Evolutionary conservation across 1,140 invertebrate genomes (phyloP).

Genomic region (Drosophila trapezifrons): DNA sequence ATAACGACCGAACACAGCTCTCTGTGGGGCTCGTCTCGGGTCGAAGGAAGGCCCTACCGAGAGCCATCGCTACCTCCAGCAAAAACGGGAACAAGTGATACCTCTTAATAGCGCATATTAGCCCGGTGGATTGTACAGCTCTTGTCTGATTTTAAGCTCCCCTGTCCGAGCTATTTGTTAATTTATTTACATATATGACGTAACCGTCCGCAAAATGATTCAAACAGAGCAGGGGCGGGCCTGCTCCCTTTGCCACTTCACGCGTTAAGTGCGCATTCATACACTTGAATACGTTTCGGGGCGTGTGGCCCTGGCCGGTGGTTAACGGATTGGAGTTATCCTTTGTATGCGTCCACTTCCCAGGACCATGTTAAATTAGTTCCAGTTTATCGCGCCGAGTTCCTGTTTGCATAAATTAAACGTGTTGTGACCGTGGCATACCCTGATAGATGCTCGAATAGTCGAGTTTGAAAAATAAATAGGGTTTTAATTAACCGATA

Average conservation of each 20-base stretch:
- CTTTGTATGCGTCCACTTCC: slow-evolving; percentile 34
- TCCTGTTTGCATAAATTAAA: slow-evolving; percentile 19
- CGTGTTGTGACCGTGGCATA: slow-evolving; percentile 19
- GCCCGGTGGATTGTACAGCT: background rate
- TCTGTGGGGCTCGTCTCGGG: background rate
- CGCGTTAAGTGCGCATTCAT: slow-evolving; percentile 68
- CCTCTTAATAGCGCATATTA: background rate
- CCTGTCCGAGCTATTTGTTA: slow-evolving; percentile 6
- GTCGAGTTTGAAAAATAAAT: no score
- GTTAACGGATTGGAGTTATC: slow-evolving; percentile 37
- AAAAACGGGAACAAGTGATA: background rate
- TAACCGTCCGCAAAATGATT: background rate
- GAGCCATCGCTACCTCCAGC: no score
- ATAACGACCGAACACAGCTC: slow-evolving; percentile 13
- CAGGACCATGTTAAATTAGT: slow-evolving; percentile 68
- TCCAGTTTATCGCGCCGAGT: slow-evolving; percentile 65
- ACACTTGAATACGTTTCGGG: slow-evolving; percentile 64
- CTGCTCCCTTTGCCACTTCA: slow-evolving; percentile 61
- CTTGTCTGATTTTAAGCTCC: background rate
- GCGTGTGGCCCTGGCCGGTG: slow-evolving; percentile 26
- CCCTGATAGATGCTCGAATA: slow-evolving; percentile 1
- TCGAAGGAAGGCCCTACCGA: no score
- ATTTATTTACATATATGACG: slow-evolving; percentile 11
- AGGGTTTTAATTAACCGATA: no score
- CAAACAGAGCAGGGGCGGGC: background rate